A percentile compares a stretch with the other conserved stretches of the same genome.
These are phyloP conservation scores for Drosophila formosana DNA, from an alignment of 2,888 invertebrate species.

Conservation along the genomic window DNA sequence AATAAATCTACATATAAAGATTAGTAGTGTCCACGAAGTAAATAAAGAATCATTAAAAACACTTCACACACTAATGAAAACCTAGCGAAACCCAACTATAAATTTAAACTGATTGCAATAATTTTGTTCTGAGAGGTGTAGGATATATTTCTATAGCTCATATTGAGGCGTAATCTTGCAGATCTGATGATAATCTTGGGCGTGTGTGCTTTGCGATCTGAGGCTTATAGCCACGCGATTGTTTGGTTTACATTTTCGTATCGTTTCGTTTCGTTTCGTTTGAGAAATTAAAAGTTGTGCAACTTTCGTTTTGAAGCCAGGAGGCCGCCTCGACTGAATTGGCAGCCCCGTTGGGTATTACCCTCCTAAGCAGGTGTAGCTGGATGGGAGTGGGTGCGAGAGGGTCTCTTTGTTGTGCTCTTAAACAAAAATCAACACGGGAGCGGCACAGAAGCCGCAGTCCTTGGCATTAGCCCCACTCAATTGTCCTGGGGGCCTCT, in stretches of 20 bases:
- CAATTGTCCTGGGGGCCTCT: conserved; percentile 36
- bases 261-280: background rate
- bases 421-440: conserved; percentile 65
- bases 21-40: too few species aligned
- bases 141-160: background rate
- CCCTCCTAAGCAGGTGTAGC: background rate
- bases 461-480: conserved; percentile 44
- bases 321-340: conserved; percentile 20
- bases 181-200: background rate
- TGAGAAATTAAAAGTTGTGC: conserved; percentile 26
- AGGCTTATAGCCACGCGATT: conserved; percentile 3
- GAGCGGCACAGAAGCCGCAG: conserved; percentile 42
- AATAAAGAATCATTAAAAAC: too few species aligned
- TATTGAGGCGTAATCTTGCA: background rate
- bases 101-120: too few species aligned
- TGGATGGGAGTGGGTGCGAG: conserved; percentile 5
- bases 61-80: too few species aligned
- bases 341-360: conserved; percentile 37
- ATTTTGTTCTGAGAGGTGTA: too few species aligned
- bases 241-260: conserved; percentile 15
- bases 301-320: conserved; percentile 4
- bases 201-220: background rate
- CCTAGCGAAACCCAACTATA: too few species aligned
- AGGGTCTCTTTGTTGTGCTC: conserved; percentile 47
- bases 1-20: too few species aligned